Conservation (phyloP, 2,888 invertebrate species). For the Lapara coniferarum region DNA sequence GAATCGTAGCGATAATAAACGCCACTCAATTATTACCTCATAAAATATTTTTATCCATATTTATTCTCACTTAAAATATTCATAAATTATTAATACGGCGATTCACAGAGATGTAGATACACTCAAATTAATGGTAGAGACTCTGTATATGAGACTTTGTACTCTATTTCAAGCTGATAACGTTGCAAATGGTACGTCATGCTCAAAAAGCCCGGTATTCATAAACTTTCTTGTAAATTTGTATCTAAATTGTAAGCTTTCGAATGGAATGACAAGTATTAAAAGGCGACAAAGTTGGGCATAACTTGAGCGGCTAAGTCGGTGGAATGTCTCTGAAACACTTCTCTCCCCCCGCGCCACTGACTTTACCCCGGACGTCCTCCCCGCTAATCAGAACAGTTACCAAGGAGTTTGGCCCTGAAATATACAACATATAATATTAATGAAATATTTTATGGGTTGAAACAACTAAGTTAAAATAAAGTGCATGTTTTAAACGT, state of each 20-base stretch:
- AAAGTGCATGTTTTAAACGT: no score
- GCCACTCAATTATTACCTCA: background rate
- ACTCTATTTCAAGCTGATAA: background rate
- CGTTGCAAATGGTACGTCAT: background rate
- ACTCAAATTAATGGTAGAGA: background rate
- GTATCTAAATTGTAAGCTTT: conserved; percentile 27
- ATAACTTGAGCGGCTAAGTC: conserved; percentile 11
- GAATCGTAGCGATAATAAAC: background rate
- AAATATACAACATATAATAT: background rate
- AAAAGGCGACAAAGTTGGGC: conserved; percentile 21
- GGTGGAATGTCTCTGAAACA: background rate
- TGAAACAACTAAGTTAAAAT: no score
- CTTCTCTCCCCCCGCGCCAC: background rate
- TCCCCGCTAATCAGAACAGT: conserved; percentile 6
- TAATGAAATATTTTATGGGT: no score
- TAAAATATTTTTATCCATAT: conserved; percentile 6
- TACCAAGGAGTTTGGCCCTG: background rate
- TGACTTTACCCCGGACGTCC: background rate
- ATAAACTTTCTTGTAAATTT: conserved; percentile 26
- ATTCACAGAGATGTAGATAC: conserved; percentile 4
- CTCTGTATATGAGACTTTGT: background rate
- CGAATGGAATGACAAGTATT: conserved; percentile 18
- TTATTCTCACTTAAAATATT: conserved; percentile 18
- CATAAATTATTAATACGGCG: conserved; percentile 17
- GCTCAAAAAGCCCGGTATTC: conserved; percentile 18